Evolutionary conservation across 2,113 vertebrate species (phyloP).

Genomic region (Podocnemis expansa): DNA sequence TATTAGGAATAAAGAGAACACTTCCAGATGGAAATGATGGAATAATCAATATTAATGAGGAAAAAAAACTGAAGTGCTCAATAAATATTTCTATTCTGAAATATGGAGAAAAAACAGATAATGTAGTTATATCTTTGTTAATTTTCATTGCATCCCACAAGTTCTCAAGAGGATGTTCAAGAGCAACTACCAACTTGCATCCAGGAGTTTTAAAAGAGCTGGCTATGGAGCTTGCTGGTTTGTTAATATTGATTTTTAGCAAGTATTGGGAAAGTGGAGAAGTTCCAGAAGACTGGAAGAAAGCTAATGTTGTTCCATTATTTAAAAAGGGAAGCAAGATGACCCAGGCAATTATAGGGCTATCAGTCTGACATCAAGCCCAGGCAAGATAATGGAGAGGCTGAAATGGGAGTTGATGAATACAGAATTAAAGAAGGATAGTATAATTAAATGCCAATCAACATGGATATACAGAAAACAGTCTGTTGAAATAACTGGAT

Average conservation of each 20-base stretch:
- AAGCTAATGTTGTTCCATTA: background rate
- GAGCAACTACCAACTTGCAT: background rate
- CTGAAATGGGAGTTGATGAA: background rate
- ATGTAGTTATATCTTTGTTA: background rate
- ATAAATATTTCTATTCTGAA: background rate
- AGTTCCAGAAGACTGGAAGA: background rate
- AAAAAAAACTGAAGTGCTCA: background rate
- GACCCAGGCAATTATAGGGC: background rate
- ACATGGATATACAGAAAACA: background rate
- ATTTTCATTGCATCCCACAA: background rate
- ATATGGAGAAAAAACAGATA: background rate
- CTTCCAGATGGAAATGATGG: background rate
- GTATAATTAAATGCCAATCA: background rate
- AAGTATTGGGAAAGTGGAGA: background rate
- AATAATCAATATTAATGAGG: background rate
- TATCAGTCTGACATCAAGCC: background rate
- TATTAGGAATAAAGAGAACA: background rate
- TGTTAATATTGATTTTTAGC: background rate
- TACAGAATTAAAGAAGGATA: background rate
- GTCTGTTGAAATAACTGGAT: background rate
- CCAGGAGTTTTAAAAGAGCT: background rate
- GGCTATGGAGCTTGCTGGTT: background rate
- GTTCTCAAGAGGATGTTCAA: background rate
- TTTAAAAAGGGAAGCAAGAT: background rate
- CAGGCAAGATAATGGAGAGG: background rate